phyloP scores from a whole-genome alignment of 2,113 vertebrate species.

The Thamnophis sirtalis region DNA sequence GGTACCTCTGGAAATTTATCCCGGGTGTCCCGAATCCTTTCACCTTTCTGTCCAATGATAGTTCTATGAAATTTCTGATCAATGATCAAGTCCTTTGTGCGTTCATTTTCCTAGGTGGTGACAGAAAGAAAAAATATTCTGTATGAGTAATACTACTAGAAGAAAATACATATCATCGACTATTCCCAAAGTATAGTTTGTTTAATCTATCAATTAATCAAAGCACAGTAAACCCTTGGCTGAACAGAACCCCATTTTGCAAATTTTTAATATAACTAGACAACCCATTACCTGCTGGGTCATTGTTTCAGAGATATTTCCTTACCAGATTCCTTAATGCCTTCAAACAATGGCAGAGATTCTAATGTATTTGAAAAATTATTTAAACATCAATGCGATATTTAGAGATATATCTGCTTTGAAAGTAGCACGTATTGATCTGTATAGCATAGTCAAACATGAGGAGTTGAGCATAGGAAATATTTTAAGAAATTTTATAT shows the following conservation, averaged over 20 bases:
- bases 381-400: not conserved
- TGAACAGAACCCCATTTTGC: not conserved
- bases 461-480: not conserved
- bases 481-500: not conserved
- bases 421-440: not conserved
- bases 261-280: not conserved
- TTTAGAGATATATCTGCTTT: not conserved
- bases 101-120: conserved; percentile 88
- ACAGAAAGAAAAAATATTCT: not conserved
- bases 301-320: not conserved
- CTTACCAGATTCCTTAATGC: not conserved
- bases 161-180: not conserved
- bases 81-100: conserved; percentile 98
- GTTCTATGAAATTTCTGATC: conserved; percentile 98
- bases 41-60: conserved; percentile 98
- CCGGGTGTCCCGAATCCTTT: conserved; percentile 93
- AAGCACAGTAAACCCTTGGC: not conserved
- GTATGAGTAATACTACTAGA: not conserved
- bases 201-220: not conserved
- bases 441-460: not conserved
- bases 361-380: not conserved
- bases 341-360: not conserved
- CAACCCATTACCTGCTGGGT: not conserved
- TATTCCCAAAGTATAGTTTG: not conserved
- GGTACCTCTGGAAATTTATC: conserved; percentile 95